phyloP scores from a whole-genome alignment of 2,113 vertebrate genomes.

The Coreoperca whiteheadi region DNA sequence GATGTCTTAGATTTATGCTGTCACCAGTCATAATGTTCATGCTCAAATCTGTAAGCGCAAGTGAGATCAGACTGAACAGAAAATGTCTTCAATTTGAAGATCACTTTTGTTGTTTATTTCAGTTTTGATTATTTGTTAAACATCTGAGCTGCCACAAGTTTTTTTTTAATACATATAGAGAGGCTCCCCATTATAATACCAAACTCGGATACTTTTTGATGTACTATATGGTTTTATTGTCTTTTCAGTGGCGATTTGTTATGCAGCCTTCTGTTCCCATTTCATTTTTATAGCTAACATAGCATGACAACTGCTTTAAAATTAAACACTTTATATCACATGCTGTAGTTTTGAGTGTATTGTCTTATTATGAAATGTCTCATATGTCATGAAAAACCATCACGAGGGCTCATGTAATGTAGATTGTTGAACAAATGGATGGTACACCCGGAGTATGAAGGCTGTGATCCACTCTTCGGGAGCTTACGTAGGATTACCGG shows the following conservation, averaged over 20 bases:
- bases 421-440: slow-evolving; percentile 2
- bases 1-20: neutral
- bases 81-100: neutral
- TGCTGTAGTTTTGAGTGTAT: neutral
- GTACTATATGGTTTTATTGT: slow-evolving; percentile 1
- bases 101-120: neutral
- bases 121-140: neutral
- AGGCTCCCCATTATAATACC: neutral
- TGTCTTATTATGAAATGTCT: neutral
- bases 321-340: neutral
- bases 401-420: neutral
- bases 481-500: neutral
- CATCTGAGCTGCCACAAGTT: neutral
- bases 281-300: slow-evolving; percentile 6
- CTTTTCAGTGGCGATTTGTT: neutral
- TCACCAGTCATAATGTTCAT: neutral
- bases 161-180: slow-evolving; percentile 6
- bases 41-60: slow-evolving; percentile 6
- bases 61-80: slow-evolving; percentile 1
- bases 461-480: neutral
- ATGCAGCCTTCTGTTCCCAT: neutral
- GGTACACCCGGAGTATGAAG: neutral
- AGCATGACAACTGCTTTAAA: neutral
- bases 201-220: neutral
- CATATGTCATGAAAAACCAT: neutral